Percentiles rank a stretch among this genome's conserved stretches.
These are phyloP conservation scores for Rhopalosiphum padi DNA, from an alignment of 1,140 invertebrate species.

Conservation along the genomic window DNA sequence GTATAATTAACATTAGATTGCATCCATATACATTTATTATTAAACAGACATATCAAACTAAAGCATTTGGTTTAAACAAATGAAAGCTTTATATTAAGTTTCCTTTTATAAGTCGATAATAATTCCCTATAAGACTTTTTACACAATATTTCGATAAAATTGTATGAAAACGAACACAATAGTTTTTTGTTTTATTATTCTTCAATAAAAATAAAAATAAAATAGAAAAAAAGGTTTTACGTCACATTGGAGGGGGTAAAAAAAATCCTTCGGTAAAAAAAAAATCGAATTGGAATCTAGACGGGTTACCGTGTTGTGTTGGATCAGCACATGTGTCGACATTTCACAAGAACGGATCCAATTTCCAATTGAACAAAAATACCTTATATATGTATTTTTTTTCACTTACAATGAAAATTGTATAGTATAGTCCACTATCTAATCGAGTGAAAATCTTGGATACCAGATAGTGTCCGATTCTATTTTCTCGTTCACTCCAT, in stretches of 20 bases:
- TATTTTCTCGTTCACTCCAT: background rate
- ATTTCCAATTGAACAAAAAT: constrained; percentile 43
- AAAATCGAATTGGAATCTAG: constrained; percentile 34
- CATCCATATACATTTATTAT: background rate
- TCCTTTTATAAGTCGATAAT: background rate
- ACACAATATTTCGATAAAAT: background rate
- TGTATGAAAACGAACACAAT: background rate
- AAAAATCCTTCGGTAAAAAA: background rate
- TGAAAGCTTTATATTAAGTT: background rate
- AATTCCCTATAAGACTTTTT: background rate
- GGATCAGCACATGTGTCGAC: constrained; percentile 47
- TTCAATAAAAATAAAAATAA: constrained; percentile 1
- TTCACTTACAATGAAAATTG: constrained; percentile 14
- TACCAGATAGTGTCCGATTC: constrained; percentile 23
- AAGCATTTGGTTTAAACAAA: background rate
- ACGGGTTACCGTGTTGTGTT: constrained; percentile 25
- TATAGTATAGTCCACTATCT: constrained; percentile 35
- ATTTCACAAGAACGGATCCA: constrained; percentile 32
- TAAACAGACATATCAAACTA: background rate
- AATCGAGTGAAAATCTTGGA: constrained; percentile 41
- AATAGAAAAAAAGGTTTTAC: background rate
- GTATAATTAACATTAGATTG: too few relatives aligned
- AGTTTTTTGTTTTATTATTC: constrained; percentile 17
- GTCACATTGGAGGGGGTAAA: background rate
- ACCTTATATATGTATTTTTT: constrained; percentile 21